These are phyloP conservation scores for Sorex araneus DNA, from an alignment of 2,113 vertebrate species.

Conservation along the genomic window DNA sequence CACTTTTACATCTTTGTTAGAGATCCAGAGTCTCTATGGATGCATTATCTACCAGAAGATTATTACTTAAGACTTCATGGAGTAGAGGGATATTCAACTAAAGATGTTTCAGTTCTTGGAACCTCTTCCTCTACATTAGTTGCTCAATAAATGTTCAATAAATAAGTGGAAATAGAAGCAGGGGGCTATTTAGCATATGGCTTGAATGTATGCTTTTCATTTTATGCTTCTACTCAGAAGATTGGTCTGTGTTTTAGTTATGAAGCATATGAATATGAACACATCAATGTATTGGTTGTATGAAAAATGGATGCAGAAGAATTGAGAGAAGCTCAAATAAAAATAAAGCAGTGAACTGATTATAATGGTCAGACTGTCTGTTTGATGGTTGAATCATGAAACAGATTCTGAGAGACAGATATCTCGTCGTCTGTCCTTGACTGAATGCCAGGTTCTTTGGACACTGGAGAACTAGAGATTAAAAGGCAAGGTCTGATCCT, in stretches of 20 bases:
- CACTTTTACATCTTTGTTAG: not conserved
- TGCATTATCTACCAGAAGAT: not conserved
- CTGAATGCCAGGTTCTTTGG: not conserved
- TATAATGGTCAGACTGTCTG: not conserved
- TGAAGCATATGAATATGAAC: not conserved
- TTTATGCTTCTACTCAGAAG: conserved; percentile 7
- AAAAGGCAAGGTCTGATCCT: not conserved
- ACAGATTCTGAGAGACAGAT: not conserved
- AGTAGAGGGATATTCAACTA: not conserved
- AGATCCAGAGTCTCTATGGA: not conserved
- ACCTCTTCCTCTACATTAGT: not conserved
- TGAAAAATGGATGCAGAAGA: conserved; percentile 1
- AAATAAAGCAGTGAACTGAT: conserved; percentile 34
- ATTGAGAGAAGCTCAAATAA: conserved; percentile 15
- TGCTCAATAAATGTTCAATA: not conserved
- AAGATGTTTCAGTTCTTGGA: not conserved
- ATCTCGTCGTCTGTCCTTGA: not conserved
- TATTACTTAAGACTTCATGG: conserved; percentile 6
- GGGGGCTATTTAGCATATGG: not conserved
- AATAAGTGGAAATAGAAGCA: not conserved
- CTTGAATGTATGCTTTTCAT: not conserved
- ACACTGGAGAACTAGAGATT: not conserved
- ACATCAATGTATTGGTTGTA: not conserved
- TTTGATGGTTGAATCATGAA: not conserved
- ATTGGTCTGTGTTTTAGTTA: conserved; percentile 11